These are phyloP conservation scores for Caretta caretta DNA, from an alignment of 2,113 vertebrate genomes.

Conservation along the genomic window DNA sequence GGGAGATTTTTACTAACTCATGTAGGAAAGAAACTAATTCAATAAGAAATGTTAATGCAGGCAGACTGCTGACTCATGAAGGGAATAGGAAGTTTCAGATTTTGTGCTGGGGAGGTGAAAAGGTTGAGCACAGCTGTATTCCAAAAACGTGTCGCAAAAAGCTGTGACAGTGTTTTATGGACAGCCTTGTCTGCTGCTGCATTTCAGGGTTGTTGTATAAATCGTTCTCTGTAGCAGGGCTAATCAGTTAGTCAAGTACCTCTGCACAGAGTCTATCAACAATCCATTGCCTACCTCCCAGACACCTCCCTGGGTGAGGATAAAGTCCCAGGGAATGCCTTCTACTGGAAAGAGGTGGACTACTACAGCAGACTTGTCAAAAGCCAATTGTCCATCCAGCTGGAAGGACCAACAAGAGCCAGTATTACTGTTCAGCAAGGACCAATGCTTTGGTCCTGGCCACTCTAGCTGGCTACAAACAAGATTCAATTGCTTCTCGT, in stretches of 20 bases:
- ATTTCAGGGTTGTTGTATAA: background rate
- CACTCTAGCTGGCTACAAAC: slow-evolving; percentile 27
- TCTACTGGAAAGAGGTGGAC: background rate
- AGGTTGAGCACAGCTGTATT: background rate
- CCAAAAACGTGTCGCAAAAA: background rate
- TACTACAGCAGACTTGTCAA: background rate
- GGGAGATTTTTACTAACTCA: background rate
- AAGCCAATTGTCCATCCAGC: slow-evolving; percentile 10
- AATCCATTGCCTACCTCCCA: background rate
- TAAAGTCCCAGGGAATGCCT: background rate
- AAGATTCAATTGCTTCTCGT: background rate
- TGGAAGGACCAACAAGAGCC: background rate
- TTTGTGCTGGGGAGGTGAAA: slow-evolving; percentile 15
- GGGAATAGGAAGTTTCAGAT: background rate
- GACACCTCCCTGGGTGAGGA: background rate
- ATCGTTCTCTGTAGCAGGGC: background rate
- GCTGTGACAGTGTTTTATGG: background rate
- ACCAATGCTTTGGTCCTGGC: background rate
- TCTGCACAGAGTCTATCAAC: background rate
- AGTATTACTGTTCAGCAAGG: background rate
- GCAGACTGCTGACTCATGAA: background rate
- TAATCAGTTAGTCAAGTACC: background rate
- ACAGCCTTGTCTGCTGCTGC: background rate
- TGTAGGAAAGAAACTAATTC: background rate
- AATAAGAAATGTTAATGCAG: background rate